A percentile compares a stretch with the other conserved stretches of the same genome.
Conservation (phyloP, 2,888 invertebrate species). For the Pogonocherus hispidulus region DNA sequence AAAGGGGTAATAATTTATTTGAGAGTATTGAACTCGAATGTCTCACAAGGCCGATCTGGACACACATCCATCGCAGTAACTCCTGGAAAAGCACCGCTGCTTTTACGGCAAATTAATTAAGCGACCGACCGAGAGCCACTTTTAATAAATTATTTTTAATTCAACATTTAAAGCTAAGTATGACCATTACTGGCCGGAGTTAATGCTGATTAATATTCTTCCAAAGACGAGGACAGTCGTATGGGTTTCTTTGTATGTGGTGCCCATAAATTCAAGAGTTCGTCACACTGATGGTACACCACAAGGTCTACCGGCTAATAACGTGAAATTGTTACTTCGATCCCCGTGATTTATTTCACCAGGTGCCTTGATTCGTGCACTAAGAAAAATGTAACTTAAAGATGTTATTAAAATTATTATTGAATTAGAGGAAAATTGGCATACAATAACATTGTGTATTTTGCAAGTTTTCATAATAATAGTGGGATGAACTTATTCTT, state of each 20-base stretch:
- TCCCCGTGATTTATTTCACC: slow-evolving; percentile 37
- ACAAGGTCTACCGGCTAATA: slow-evolving; percentile 55
- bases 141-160: slow-evolving; percentile 46
- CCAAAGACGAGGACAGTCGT: slow-evolving; percentile 40
- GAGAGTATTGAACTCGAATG: slow-evolving; percentile 1
- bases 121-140: slow-evolving; percentile 39
- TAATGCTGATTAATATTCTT: slow-evolving; percentile 49
- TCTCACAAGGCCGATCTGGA: background rate
- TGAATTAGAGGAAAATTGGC: too few relatives aligned
- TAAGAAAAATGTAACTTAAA: too few relatives aligned
- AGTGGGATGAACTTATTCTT: too few relatives aligned
- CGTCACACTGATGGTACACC: slow-evolving; percentile 43
- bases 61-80: background rate
- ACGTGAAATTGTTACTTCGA: slow-evolving; percentile 52
- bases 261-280: slow-evolving; percentile 42
- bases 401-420: too few relatives aligned
- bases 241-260: slow-evolving; percentile 40
- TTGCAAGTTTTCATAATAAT: too few relatives aligned
- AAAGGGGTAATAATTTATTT: background rate
- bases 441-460: too few relatives aligned
- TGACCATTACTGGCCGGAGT: slow-evolving; percentile 46
- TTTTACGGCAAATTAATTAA: slow-evolving; percentile 38
- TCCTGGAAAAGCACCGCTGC: slow-evolving; percentile 8
- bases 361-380: slow-evolving; percentile 66
- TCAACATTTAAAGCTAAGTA: slow-evolving; percentile 45